These are phyloP conservation scores for Zaprionus nigranus DNA, from an alignment of 1,140 invertebrate species.

Conservation along the genomic window DNA sequence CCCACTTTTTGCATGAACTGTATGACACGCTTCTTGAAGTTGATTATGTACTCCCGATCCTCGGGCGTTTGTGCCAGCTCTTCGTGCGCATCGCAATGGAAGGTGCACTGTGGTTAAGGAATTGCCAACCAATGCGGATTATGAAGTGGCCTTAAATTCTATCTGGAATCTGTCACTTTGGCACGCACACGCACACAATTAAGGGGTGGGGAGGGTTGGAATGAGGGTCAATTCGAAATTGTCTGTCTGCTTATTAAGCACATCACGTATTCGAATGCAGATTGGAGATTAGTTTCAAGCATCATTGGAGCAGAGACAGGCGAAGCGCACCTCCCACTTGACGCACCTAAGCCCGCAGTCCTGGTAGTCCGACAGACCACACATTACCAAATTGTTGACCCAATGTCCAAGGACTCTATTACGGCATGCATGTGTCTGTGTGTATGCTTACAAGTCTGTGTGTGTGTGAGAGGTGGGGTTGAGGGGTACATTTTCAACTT, in stretches of 20 bases:
- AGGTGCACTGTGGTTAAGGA: slow-evolving; percentile 85
- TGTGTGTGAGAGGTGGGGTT: not conserved
- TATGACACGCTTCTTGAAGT: slow-evolving; percentile 91
- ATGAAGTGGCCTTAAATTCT: slow-evolving; percentile 21
- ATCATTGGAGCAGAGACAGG: slow-evolving; percentile 52
- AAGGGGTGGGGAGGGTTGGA: too few species aligned
- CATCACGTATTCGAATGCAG: slow-evolving; percentile 77
- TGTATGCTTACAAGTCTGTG: not conserved
- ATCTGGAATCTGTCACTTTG: slow-evolving; percentile 12
- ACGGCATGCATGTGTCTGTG: not conserved
- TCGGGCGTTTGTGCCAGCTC: slow-evolving; percentile 84
- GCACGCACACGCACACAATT: slow-evolving; percentile 27
- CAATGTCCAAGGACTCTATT: slow-evolving; percentile 42
- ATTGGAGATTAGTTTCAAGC: slow-evolving; percentile 80
- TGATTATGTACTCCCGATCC: slow-evolving; percentile 90
- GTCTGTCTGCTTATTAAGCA: slow-evolving; percentile 68
- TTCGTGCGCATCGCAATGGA: slow-evolving; percentile 80
- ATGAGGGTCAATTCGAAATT: slow-evolving; percentile 12
- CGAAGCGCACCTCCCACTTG: not conserved
- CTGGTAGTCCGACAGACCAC: not conserved
- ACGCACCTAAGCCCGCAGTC: not conserved
- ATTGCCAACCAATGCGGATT: slow-evolving; percentile 43
- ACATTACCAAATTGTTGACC: slow-evolving; percentile 61
- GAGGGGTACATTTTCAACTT: slow-evolving; percentile 43
- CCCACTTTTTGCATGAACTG: slow-evolving; percentile 93